Evolutionary conservation across 2,888 invertebrate species (phyloP), one percentile per base, ranked within the genome.

Genomic region (Cerceris ruficornis): DNA sequence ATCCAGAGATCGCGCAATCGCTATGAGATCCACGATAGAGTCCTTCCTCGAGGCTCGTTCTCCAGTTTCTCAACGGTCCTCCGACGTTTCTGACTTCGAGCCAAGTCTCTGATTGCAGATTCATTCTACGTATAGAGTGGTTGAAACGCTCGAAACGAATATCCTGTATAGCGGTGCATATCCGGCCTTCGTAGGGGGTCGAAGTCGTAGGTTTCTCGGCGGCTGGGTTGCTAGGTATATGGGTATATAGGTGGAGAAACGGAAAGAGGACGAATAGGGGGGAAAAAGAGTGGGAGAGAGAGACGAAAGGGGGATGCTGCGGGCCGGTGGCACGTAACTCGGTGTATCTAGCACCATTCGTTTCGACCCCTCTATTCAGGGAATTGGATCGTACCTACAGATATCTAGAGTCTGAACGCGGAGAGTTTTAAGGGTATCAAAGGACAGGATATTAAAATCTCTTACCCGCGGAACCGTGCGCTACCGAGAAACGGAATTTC

Each of bases 371-470:
- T 77, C 79, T 74, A 75, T 80, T 81, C 84, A 69, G 69, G 76
- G 84, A 85, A 84, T 86, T 79, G 85, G 77, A 86, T 86, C 77
- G 72, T 67, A 75, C 28, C 67, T 80, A 67, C 54, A 75, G 80
- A 85, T 84, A 84, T 66, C 73, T 65, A 50, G 69, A 60, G 65
- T 61, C 68, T 61, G 81, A 81, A 60, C 73, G 76, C 80, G 76
- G 66, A 69, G 80, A 85, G 83, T 86, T 86, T 84, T 80, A 80
- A 86, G 62, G 69, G 77, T 75, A 84, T 83, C 82, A 85, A 85
- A 84, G 84, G 75, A 78, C 85, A 82, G 86, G 84, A 85, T 85
- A 86, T 86, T 86, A 85, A 86, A 86, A 84, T 85, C 85, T 82
- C 77, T 76, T 68, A 68, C 52, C 55, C 65, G 69, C 62, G 69